Percentiles rank a stretch among this genome's conserved stretches.
Conservation (phyloP, 2,113 vertebrate genomes). For the Lepus americanus region DNA sequence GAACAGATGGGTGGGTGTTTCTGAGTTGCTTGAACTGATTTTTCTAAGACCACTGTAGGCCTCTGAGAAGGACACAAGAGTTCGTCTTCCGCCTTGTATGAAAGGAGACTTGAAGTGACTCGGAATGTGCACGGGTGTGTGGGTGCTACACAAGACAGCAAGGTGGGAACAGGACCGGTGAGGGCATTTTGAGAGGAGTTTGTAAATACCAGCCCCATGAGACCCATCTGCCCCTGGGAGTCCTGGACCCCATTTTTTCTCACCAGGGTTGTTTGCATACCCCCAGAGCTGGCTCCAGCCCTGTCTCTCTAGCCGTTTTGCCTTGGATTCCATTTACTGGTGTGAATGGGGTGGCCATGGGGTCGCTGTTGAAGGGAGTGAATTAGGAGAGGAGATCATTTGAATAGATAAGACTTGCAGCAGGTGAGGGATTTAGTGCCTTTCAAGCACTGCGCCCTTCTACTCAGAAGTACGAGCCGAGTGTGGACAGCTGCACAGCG, state of each 20-base stretch:
- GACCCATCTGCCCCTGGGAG: background rate
- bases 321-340: constrained; percentile 52
- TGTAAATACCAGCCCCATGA: background rate
- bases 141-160: background rate
- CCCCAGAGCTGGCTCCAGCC: background rate
- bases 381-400: constrained; percentile 69
- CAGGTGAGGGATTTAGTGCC: constrained; percentile 72
- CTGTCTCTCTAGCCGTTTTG: constrained; percentile 23
- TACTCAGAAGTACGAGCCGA: constrained; percentile 60
- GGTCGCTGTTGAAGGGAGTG: constrained; percentile 44
- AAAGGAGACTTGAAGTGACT: constrained; percentile 61
- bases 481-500: constrained; percentile 69
- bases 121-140: background rate
- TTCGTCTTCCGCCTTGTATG: constrained; percentile 25
- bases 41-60: constrained; percentile 44
- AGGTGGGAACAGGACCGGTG: background rate
- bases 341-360: constrained; percentile 50
- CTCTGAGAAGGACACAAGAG: constrained; percentile 57
- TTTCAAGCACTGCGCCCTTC: constrained; percentile 46
- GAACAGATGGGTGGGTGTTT: constrained; percentile 70
- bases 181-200: constrained; percentile 43
- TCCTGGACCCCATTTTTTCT: background rate
- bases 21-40: constrained; percentile 22
- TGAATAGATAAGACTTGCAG: constrained; percentile 70
- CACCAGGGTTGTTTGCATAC: background rate